Base-by-base conservation (phyloP, 1,140 invertebrate genomes). In the Nymphalis io region DNA sequence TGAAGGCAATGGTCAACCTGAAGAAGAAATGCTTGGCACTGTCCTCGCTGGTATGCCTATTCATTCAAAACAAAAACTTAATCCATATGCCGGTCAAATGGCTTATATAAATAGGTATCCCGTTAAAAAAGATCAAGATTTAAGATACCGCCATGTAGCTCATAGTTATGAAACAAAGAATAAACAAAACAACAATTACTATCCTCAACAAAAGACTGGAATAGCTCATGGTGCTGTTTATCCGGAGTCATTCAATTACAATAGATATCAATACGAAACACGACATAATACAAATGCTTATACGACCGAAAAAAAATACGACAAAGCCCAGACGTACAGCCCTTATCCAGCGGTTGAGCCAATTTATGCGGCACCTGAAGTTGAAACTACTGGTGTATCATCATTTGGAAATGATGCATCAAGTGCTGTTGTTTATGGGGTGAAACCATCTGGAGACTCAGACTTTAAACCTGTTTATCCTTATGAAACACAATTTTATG, bases 1-100 rank as follows among this genome's bases (percentile, higher is more conserved):
- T 69, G 94, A 93, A 59, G 94, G 94, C 1, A 93, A 93, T 73
- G 94, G 94, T 2, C 94, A 95, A 80, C 93, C 93, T 11, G 95
- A 96, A 87, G 95, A 96, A 84, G 95, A 95, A 81, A 94, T 95
- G 64, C 92, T 96, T 23, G 94, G 94, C 3, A 95, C 95, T 82
- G 94, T 96, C 1, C 92, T 95, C 18, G 94, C 95, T 59, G 95
- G 95, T n/a, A 95, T 95, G 94, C 94, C 94, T 18, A 75, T 84
- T 39, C 91, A 93, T 65, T 79, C 87, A 40, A 91, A 91, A 66
- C 81, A 89, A 53, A 91, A 89, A 58, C 73, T 91, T 0, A 92
- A 92, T 51, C 91, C 92, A 8, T 92, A 92, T 64, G 83, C 85
- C 13, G 85, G 76, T 39, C 92, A 91, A 83, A 91, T 89, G 53